Evolutionary conservation across 1,140 invertebrate species (phyloP).

Genomic region (Venustaconcha ellipsiformis): DNA sequence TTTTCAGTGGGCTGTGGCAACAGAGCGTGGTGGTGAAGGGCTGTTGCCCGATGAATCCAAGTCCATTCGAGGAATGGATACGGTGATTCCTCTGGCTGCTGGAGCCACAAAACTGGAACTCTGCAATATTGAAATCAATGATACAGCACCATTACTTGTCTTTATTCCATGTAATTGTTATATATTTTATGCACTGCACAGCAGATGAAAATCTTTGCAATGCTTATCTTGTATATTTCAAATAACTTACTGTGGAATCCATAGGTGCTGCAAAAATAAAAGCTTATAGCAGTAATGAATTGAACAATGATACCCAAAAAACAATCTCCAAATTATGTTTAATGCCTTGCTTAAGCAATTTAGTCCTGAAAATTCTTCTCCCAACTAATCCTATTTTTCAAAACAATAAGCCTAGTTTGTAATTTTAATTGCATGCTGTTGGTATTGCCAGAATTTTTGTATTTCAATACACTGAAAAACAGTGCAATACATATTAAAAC

Average conservation of each 20-base stretch:
- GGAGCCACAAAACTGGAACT: slow-evolving; percentile 11
- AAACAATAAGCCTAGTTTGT: too few species aligned
- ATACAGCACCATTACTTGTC: neutral
- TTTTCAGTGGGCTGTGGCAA: slow-evolving; percentile 5
- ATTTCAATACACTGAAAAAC: too few species aligned
- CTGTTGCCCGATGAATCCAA: slow-evolving; percentile 35
- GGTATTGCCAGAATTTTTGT: too few species aligned
- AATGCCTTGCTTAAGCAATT: too few species aligned
- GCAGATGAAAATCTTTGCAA: neutral
- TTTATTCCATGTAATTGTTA: neutral
- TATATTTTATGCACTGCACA: slow-evolving; percentile 3
- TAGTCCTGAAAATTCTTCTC: too few species aligned
- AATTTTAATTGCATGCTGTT: too few species aligned
- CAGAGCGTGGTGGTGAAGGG: slow-evolving; percentile 4
- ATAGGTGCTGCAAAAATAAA: too few species aligned
- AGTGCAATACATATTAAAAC: too few species aligned
- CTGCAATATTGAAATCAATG: slow-evolving; percentile 13
- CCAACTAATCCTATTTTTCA: too few species aligned
- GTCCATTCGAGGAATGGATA: slow-evolving; percentile 45
- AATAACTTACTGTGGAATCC: neutral
- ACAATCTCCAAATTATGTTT: too few species aligned
- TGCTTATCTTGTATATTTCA: slow-evolving; percentile 1
- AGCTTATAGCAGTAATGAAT: too few species aligned
- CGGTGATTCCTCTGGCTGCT: slow-evolving; percentile 42
- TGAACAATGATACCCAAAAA: too few species aligned